A percentile compares a stretch with the other conserved stretches of the same genome.
These are phyloP conservation scores for Chiloscyllium plagiosum DNA, from an alignment of 2,113 vertebrate genomes.

Conservation along the genomic window DNA sequence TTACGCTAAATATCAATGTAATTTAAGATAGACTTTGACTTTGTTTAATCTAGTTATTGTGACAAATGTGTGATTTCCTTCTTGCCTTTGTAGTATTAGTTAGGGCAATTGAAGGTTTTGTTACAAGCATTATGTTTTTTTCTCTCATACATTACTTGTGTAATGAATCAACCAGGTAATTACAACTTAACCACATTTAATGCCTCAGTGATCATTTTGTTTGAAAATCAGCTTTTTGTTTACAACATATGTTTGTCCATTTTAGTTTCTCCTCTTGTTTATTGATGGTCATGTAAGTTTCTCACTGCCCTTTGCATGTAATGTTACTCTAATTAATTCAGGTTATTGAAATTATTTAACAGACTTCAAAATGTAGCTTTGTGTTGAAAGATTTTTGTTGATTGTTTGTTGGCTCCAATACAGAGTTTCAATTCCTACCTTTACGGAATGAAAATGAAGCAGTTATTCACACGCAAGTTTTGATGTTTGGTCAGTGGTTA, in stretches of 20 bases:
- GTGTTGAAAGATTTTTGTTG: neutral
- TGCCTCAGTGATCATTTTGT: neutral
- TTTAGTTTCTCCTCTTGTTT: neutral
- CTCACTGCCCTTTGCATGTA: neutral
- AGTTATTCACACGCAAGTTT: neutral
- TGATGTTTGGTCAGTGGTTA: neutral
- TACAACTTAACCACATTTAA: neutral
- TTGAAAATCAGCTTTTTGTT: neutral
- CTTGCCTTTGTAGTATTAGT: neutral
- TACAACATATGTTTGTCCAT: neutral
- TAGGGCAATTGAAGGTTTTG: neutral
- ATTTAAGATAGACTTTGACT: neutral
- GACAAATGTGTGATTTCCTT: neutral
- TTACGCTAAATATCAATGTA: neutral
- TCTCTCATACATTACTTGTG: neutral
- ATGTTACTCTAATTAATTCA: neutral
- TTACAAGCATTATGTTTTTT: neutral
- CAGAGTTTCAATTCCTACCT: neutral
- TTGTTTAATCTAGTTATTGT: neutral
- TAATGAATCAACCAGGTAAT: neutral
- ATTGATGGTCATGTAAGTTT: neutral
- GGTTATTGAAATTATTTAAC: neutral
- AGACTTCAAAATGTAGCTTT: neutral
- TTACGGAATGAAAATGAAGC: neutral
- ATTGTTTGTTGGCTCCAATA: neutral